Percentiles rank a stretch among this genome's conserved stretches.
Conservation (phyloP, 2,113 vertebrate species). For the Chelonoidis abingdonii region DNA sequence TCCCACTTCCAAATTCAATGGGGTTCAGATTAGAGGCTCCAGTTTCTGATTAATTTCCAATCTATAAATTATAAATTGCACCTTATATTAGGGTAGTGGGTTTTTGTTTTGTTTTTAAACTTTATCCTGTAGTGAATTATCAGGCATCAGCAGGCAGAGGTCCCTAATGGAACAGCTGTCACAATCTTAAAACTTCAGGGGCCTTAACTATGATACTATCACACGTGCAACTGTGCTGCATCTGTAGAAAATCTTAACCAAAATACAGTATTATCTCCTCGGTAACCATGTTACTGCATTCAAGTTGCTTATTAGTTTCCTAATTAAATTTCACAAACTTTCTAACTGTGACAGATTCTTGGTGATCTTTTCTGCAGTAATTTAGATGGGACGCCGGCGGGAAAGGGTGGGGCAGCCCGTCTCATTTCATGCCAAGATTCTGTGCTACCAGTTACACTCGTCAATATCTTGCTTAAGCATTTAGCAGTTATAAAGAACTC, state of each 20-base stretch:
- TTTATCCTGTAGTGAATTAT: not conserved
- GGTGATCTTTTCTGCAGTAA: slow-evolving; percentile 43
- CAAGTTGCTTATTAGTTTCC: slow-evolving; percentile 57
- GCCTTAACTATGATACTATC: not conserved
- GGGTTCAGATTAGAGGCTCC: not conserved
- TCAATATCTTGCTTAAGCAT: slow-evolving; percentile 76
- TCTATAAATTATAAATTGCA: not conserved
- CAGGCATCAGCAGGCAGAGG: not conserved
- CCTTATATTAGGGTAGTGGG: not conserved
- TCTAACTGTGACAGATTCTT: slow-evolving; percentile 54
- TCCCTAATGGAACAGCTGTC: not conserved
- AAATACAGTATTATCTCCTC: not conserved
- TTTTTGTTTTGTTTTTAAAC: not conserved
- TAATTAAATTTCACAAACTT: slow-evolving; percentile 68
- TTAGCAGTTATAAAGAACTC: slow-evolving; percentile 80
- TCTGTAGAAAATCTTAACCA: not conserved
- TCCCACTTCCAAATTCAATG: not conserved
- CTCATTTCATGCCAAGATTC: slow-evolving; percentile 80
- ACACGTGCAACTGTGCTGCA: not conserved
- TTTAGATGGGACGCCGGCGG: slow-evolving; percentile 71
- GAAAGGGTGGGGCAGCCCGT: slow-evolving; percentile 69
- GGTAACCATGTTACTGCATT: not conserved
- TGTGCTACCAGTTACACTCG: slow-evolving; percentile 76
- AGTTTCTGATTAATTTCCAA: not conserved
- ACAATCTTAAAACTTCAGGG: not conserved